A percentile compares a stretch with the other conserved stretches of the same genome.
Conservation (phyloP, 2,113 vertebrate species). For the Scopus umbretta region DNA sequence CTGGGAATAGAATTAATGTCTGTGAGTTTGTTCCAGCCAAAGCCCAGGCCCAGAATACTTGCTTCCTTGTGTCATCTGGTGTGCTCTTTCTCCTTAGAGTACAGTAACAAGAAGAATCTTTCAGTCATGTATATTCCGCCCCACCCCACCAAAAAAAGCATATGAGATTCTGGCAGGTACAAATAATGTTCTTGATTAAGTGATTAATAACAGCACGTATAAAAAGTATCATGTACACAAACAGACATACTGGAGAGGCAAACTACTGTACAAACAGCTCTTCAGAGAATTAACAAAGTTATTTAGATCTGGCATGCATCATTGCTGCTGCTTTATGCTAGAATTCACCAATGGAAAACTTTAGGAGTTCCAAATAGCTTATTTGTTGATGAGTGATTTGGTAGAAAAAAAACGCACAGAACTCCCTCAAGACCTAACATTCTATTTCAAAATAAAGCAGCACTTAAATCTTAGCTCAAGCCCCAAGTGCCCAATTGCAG, state of each 20-base stretch:
- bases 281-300: not conserved
- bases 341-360: not conserved
- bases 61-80: not conserved
- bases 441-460: not conserved
- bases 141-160: fast-evolving
- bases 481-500: not conserved
- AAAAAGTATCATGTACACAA: not conserved
- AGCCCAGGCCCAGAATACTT: not conserved
- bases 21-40: not conserved
- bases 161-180: not conserved
- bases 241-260: not conserved
- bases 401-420: not conserved
- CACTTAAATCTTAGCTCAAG: not conserved
- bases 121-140: not conserved
- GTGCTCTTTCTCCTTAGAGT: not conserved
- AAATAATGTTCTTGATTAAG: not conserved
- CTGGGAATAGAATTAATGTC: not conserved
- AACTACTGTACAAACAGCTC: not conserved
- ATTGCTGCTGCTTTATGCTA: not conserved
- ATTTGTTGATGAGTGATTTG: not conserved
- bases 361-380: not conserved
- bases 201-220: not conserved
- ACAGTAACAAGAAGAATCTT: not conserved
- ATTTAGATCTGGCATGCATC: not conserved
- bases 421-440: not conserved